Evolutionary conservation across 2,113 vertebrate genomes (phyloP).

Genomic region (Prinia subflava): DNA sequence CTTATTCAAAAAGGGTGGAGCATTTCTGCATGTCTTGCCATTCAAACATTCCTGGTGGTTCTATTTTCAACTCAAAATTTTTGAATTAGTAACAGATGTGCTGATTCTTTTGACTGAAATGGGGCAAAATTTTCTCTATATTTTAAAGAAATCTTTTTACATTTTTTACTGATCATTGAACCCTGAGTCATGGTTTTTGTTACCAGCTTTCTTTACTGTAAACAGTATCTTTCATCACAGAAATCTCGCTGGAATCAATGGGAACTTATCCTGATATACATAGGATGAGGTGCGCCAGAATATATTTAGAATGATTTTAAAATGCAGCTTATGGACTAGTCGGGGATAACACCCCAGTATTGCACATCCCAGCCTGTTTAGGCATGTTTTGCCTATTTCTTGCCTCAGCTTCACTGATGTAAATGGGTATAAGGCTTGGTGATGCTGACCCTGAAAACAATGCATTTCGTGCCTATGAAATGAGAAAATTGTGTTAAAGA

Average conservation of each 20-base stretch:
- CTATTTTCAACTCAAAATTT: constrained; percentile 62
- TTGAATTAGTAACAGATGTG: constrained; percentile 71
- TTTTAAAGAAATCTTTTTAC: background rate
- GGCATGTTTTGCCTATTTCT: background rate
- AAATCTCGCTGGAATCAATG: background rate
- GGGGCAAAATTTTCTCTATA: background rate
- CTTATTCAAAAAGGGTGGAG: constrained; percentile 53
- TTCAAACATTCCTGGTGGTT: constrained; percentile 64
- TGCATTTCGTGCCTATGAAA: background rate
- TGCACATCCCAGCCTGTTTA: background rate
- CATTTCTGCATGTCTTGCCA: constrained; percentile 36
- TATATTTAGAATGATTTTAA: background rate
- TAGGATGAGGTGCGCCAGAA: background rate
- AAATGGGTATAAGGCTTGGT: background rate
- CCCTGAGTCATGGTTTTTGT: background rate
- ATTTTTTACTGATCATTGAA: background rate
- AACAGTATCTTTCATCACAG: background rate
- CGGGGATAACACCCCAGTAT: background rate
- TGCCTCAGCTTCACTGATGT: background rate
- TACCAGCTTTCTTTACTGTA: background rate
- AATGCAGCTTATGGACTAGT: background rate
- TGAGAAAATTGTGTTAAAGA: background rate
- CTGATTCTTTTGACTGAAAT: background rate
- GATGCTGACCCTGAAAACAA: background rate
- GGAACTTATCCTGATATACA: background rate